Conservation (phyloP, 2,888 invertebrate genomes). For the Caenorhabditis drosophilae region DNA sequence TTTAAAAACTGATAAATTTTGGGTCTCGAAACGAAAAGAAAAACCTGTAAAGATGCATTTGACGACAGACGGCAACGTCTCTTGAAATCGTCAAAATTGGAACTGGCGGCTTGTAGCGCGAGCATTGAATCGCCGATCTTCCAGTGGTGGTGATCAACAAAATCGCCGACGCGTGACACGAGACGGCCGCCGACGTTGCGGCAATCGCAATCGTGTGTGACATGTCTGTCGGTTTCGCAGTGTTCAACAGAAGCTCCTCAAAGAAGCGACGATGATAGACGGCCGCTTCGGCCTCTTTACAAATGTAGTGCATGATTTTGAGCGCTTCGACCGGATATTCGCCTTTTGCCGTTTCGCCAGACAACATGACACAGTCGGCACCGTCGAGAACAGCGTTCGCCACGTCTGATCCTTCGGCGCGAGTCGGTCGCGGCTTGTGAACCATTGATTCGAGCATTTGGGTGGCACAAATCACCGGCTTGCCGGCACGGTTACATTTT, state of each 20-base stretch:
- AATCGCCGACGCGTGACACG: slow-evolving; percentile 86
- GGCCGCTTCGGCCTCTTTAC: slow-evolving; percentile 88
- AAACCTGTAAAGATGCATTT: slow-evolving; percentile 81
- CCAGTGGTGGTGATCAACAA: slow-evolving; percentile 83
- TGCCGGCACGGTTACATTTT: slow-evolving; percentile 91
- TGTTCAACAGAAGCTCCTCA: slow-evolving; percentile 76
- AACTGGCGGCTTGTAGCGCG: slow-evolving; percentile 90
- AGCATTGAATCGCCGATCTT: slow-evolving; percentile 84
- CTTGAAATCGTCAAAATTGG: slow-evolving; percentile 92
- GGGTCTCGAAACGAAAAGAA: background rate
- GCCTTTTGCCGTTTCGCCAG: slow-evolving; percentile 98
- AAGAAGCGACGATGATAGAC: slow-evolving; percentile 91
- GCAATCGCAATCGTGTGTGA: slow-evolving; percentile 91
- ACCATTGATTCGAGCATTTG: slow-evolving; percentile 97
- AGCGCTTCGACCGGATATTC: slow-evolving; percentile 90
- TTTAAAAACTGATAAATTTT: too few relatives aligned
- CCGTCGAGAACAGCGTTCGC: slow-evolving; percentile 97
- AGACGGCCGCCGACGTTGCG: slow-evolving; percentile 88
- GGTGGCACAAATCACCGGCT: slow-evolving; percentile 96
- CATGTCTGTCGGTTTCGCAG: slow-evolving; percentile 77
- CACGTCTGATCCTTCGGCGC: slow-evolving; percentile 74
- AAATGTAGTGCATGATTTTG: slow-evolving; percentile 72
- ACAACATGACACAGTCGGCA: slow-evolving; percentile 97
- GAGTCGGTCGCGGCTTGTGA: slow-evolving; percentile 91
- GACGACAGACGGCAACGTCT: slow-evolving; percentile 83